Conservation (phyloP, 2,797 vertebrate genomes). For the Sparus aurata region DNA sequence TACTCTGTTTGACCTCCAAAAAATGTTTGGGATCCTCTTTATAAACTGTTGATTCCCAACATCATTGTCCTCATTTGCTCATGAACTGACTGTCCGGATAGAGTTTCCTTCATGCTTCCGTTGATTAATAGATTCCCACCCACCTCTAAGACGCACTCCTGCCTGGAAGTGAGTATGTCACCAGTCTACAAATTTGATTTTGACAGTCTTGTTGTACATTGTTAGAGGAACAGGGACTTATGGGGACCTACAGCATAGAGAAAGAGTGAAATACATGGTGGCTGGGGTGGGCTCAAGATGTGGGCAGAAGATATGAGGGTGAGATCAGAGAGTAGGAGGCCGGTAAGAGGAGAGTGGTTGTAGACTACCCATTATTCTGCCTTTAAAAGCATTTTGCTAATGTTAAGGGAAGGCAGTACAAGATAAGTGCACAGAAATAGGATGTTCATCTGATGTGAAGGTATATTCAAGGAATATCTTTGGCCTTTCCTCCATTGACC, state of each 20-base stretch:
- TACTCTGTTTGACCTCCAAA: neutral
- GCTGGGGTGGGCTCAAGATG: neutral
- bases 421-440: neutral
- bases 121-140: neutral
- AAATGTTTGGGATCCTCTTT: neutral
- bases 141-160: neutral
- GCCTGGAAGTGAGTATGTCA: neutral
- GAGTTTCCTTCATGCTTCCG: neutral
- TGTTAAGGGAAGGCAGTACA: neutral
- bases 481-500: neutral
- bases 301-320: slow-evolving; percentile 19
- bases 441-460: neutral
- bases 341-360: neutral
- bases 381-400: slow-evolving; percentile 11
- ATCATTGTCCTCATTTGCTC: neutral
- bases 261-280: neutral
- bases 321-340: slow-evolving; percentile 4
- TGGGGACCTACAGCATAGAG: neutral
- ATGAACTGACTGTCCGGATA: neutral
- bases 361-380: neutral
- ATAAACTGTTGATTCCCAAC: neutral
- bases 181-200: neutral
- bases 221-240: slow-evolving; percentile 14
- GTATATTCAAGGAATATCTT: neutral
- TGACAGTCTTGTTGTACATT: slow-evolving; percentile 29